Percentiles rank a stretch among this genome's conserved stretches.
These are phyloP conservation scores for Triplophysa dalaica DNA, from an alignment of 2,113 vertebrate genomes.

Conservation along the genomic window DNA sequence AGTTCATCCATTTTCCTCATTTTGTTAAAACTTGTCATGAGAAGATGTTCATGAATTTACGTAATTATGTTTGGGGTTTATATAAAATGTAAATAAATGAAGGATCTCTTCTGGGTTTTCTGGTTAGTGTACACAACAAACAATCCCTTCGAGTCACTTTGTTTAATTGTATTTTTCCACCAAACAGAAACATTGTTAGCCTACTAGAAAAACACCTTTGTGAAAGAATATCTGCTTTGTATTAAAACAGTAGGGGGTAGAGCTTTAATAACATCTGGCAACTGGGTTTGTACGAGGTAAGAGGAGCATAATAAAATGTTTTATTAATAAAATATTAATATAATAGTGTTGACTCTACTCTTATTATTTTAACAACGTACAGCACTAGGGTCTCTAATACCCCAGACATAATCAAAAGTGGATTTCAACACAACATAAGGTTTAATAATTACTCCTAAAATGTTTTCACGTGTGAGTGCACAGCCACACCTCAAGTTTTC, in stretches of 20 bases:
- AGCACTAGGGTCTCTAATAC: background rate
- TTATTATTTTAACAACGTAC: background rate
- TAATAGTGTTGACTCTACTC: too few species aligned
- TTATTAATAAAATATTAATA: background rate
- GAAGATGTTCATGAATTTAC: too few species aligned
- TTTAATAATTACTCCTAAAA: slow-evolving; percentile 26
- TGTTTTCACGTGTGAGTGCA: slow-evolving; percentile 22
- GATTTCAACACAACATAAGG: background rate
- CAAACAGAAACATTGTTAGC: too few species aligned
- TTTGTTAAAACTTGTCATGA: background rate
- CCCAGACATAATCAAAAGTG: background rate
- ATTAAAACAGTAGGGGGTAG: background rate
- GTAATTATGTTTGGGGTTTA: too few species aligned
- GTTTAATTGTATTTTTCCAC: background rate
- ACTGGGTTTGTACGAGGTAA: background rate
- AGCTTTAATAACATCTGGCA: background rate
- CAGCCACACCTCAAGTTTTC: slow-evolving; percentile 31
- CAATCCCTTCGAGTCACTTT: too few species aligned
- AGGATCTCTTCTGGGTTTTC: too few species aligned
- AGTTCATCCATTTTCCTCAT: background rate
- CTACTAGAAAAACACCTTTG: too few species aligned
- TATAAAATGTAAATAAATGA: too few species aligned
- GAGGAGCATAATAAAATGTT: background rate
- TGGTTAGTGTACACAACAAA: too few species aligned
- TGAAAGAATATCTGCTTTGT: background rate